Conservation (phyloP, 2,113 vertebrate genomes). For the Andinoacara biseriatus region DNA sequence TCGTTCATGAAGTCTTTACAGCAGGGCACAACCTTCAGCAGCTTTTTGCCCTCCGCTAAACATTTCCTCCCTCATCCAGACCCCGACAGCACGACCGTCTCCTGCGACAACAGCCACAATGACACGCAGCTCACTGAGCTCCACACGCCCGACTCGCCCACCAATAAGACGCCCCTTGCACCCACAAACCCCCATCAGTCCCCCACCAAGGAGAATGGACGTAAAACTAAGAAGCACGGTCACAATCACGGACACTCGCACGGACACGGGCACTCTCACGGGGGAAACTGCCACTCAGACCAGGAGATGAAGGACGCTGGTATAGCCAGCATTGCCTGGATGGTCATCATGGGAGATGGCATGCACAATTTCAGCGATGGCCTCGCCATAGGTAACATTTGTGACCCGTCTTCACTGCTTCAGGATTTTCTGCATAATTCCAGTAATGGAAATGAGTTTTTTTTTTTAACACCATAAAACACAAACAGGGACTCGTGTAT, state of each 20-base stretch:
- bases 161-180: constrained; percentile 80
- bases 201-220: constrained; percentile 53
- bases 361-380: constrained; percentile 99
- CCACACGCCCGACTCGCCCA: constrained; percentile 85
- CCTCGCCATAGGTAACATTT: constrained; percentile 89
- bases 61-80: constrained; percentile 71
- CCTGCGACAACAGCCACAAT: constrained; percentile 86
- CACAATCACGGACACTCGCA: constrained; percentile 83
- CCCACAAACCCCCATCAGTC: constrained; percentile 60
- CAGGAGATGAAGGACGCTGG: constrained; percentile 96
- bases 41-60: neutral
- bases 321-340: constrained; percentile 98
- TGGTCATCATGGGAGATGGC: constrained; percentile 99
- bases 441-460: neutral
- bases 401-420: neutral
- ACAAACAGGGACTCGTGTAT: too few species aligned
- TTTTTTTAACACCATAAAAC: neutral
- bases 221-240: constrained; percentile 79
- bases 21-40: neutral
- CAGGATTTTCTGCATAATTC: neutral
- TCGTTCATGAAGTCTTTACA: neutral
- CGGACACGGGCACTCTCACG: constrained; percentile 90
- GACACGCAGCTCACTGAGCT: constrained; percentile 89
- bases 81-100: constrained; percentile 78
- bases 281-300: constrained; percentile 95